Conservation (phyloP, 1,140 invertebrate genomes). For the Druon quercuslanigerum region DNA sequence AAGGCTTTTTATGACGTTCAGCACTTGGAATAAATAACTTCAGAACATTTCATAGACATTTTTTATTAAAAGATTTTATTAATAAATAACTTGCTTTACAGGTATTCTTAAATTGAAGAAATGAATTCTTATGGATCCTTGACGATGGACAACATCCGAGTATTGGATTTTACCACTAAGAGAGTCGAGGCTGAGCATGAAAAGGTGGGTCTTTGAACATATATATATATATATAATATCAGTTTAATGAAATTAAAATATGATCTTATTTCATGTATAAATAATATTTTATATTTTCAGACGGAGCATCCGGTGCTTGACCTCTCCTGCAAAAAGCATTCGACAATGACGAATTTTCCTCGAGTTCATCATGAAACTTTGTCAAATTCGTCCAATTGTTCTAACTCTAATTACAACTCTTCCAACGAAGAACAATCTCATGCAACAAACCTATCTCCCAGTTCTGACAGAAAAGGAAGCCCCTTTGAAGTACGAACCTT, state of each 20-base stretch:
- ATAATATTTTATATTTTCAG: background rate
- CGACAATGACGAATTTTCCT: slow-evolving; percentile 17
- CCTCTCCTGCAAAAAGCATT: slow-evolving; percentile 38
- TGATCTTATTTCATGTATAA: too few relatives aligned
- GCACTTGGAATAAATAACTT: too few relatives aligned
- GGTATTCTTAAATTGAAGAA: background rate
- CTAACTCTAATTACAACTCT: too few relatives aligned
- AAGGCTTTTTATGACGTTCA: too few relatives aligned
- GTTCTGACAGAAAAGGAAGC: slow-evolving; percentile 32
- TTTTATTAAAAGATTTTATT: too few relatives aligned
- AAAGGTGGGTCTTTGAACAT: background rate
- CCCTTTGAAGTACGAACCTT: slow-evolving; percentile 1
- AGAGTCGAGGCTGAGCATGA: background rate
- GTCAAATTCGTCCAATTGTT: slow-evolving; percentile 7
- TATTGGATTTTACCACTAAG: background rate
- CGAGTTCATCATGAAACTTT: background rate
- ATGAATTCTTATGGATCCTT: background rate
- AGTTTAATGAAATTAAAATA: too few relatives aligned
- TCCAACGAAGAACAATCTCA: slow-evolving; percentile 34
- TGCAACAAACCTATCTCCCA: slow-evolving; percentile 38
- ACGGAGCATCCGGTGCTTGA: slow-evolving; percentile 37
- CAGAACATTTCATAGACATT: too few relatives aligned
- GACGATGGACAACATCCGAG: background rate
- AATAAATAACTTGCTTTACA: background rate
- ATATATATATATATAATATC: too few relatives aligned